Evolutionary conservation across 1,140 invertebrate species (phyloP).

Genomic region (Zaprionus taronus): DNA sequence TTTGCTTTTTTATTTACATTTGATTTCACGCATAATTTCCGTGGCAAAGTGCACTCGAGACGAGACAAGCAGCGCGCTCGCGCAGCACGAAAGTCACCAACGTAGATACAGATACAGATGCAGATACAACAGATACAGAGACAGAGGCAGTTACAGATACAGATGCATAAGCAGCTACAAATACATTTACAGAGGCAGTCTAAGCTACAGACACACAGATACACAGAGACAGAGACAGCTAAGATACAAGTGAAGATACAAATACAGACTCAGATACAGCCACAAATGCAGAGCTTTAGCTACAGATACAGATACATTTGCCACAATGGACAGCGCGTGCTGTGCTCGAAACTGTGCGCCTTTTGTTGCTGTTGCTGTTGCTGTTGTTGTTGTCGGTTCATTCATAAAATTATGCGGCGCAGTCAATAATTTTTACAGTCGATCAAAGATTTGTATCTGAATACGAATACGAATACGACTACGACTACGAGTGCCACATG

Average conservation of each 20-base stretch:
- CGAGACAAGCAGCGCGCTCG: constrained; percentile 39
- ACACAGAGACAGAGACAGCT: background rate
- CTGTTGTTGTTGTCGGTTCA: constrained; percentile 51
- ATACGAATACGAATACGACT: constrained; percentile 35
- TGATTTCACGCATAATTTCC: constrained; percentile 82
- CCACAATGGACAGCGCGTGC: constrained; percentile 65
- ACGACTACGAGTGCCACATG: constrained; percentile 64
- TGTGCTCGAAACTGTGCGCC: constrained; percentile 42
- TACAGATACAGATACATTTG: constrained; percentile 16
- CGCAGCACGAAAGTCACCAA: constrained; percentile 58
- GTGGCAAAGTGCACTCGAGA: constrained; percentile 78
- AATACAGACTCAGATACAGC: constrained; percentile 7
- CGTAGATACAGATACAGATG: constrained; percentile 22
- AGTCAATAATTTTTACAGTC: constrained; percentile 82
- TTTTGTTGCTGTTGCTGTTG: constrained; percentile 9
- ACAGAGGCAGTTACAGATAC: constrained; percentile 18
- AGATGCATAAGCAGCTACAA: constrained; percentile 17
- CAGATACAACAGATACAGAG: constrained; percentile 10
- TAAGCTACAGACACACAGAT: background rate
- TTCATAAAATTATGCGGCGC: constrained; percentile 79
- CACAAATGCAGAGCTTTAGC: background rate
- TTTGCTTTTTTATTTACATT: constrained; percentile 72
- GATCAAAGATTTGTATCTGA: constrained; percentile 80
- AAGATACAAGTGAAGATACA: constrained; percentile 15
- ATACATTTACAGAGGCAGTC: constrained; percentile 15